phyloP scores from a whole-genome alignment of 2,113 vertebrate species.

The Orientallactaga bullata region DNA sequence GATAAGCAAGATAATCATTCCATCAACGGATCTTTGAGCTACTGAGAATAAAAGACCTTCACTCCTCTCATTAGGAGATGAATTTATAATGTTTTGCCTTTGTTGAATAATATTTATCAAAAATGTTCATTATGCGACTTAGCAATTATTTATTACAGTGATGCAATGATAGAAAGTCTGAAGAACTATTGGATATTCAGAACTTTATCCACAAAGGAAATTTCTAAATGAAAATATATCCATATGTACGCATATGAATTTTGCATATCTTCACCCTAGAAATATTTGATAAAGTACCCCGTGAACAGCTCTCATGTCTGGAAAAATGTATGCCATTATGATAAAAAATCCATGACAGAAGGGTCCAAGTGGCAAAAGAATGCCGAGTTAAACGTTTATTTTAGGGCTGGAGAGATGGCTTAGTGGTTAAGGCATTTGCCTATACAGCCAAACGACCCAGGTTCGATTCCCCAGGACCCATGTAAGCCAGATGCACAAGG shows the following conservation, averaged over 20 bases:
- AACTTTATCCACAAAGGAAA: background rate
- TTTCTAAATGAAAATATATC: background rate
- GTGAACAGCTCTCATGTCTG: background rate
- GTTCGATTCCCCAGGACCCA: too few species aligned
- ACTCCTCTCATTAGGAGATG: background rate
- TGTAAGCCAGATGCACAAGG: too few species aligned
- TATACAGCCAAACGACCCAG: too few species aligned
- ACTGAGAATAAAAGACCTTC: background rate
- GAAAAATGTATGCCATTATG: background rate
- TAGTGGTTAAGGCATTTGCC: too few species aligned
- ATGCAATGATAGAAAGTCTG: background rate
- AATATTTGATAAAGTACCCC: background rate
- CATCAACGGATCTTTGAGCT: background rate
- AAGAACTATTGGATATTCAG: slow-evolving; percentile 20
- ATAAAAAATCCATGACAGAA: background rate
- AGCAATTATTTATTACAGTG: background rate
- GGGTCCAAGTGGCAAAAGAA: background rate
- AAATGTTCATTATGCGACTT: background rate
- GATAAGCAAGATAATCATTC: background rate
- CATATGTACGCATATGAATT: background rate
- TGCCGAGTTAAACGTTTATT: too few species aligned
- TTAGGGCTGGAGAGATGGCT: too few species aligned
- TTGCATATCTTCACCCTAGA: background rate
- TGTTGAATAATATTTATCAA: background rate
- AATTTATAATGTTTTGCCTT: background rate